Conservation (phyloP, 2,797 vertebrate genomes). For the Sebastes trivittatus region DNA sequence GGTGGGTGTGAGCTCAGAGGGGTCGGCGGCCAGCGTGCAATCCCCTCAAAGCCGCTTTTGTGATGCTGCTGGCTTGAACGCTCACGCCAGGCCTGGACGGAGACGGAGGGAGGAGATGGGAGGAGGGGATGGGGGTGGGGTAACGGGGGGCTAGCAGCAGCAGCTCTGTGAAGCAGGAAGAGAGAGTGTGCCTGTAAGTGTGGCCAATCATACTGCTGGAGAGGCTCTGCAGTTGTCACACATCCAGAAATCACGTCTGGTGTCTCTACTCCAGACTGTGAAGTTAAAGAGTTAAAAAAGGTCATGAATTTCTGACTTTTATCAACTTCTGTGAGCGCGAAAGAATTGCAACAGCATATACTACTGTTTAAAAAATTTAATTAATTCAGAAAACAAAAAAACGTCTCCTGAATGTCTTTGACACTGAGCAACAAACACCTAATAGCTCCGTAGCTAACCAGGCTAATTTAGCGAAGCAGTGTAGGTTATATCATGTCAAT, state of each 20-base stretch:
- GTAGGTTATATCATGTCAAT: background rate
- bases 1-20: slow-evolving; percentile 72
- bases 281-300: slow-evolving; percentile 4
- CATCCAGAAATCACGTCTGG: slow-evolving; percentile 33
- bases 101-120: slow-evolving; percentile 15
- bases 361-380: background rate
- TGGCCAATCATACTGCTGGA: slow-evolving; percentile 16
- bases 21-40: slow-evolving; percentile 55
- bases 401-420: too few relatives aligned
- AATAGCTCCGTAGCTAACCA: background rate
- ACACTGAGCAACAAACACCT: background rate
- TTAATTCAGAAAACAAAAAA: background rate
- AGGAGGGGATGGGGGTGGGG: background rate
- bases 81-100: slow-evolving; percentile 46
- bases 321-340: background rate
- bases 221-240: slow-evolving; percentile 20
- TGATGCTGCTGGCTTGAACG: slow-evolving; percentile 70
- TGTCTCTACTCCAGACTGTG: background rate
- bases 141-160: background rate
- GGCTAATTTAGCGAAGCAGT: background rate
- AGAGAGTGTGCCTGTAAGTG: slow-evolving; percentile 15
- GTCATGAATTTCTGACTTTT: background rate
- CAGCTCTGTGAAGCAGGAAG: slow-evolving; percentile 26
- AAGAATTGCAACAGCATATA: background rate
- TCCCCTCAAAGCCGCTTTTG: slow-evolving; percentile 77